A percentile compares a stretch with the other conserved stretches of the same genome.
Evolutionary conservation across 1,140 invertebrate genomes (phyloP).

Genomic region (Chironomus tepperi): DNA sequence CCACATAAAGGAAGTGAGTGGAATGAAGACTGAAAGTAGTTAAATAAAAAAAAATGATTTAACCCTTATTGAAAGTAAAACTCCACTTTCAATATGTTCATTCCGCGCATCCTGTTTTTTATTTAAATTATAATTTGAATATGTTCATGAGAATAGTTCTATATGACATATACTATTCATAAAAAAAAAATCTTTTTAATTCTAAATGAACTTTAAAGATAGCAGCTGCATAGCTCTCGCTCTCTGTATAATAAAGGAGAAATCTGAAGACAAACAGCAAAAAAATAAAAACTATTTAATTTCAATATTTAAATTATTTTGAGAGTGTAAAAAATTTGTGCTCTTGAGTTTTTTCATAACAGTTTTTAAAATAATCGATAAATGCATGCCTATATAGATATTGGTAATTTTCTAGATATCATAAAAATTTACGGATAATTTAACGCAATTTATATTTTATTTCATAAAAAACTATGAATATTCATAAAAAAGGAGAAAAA

Average conservation of each 20-base stretch:
- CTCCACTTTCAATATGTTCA: conserved; percentile 4
- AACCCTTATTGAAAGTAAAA: conserved; percentile 13
- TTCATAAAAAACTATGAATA: background rate
- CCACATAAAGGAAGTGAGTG: background rate
- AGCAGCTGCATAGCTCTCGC: background rate
- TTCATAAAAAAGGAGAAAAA: background rate
- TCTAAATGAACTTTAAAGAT: conserved; percentile 2
- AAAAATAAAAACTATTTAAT: background rate
- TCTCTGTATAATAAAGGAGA: background rate
- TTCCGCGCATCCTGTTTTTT: conserved; percentile 5
- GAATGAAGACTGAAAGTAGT: too few species aligned
- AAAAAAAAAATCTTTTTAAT: conserved; percentile 9
- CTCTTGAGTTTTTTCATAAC: too few species aligned
- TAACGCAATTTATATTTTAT: conserved; percentile 18
- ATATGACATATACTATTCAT: background rate
- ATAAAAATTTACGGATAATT: conserved; percentile 22
- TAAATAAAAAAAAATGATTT: background rate
- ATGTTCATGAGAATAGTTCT: background rate
- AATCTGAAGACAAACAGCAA: too few species aligned
- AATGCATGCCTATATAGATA: background rate
- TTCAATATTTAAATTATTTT: conserved; percentile 15
- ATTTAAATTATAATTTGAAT: conserved; percentile 5
- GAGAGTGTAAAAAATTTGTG: background rate
- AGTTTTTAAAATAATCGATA: background rate
- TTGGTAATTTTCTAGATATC: conserved; percentile 16